Evolutionary conservation across 2,888 invertebrate species (phyloP), one percentile per base, ranked within the genome.

Genomic region (Eupithecia abbreviata): DNA sequence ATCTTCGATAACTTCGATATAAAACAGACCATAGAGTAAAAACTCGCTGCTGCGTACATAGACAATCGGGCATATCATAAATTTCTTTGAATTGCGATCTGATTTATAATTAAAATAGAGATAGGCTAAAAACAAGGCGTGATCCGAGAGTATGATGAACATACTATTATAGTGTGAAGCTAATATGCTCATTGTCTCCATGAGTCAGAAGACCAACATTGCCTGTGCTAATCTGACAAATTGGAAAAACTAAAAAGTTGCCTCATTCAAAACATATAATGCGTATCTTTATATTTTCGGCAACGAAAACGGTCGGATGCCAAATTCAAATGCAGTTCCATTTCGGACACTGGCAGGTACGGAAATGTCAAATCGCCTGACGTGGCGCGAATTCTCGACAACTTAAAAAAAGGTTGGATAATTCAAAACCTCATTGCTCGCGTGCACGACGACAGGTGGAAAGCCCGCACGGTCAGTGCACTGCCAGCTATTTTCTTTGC

Each of bases 401-500:
- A 55, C 3, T 58, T 47, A 30, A 55, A 71, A 30, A 72, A 69
- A 66, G 51, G 74, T 70, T 71, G 65, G 65, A 70, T 74, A 69
- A 74, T 70, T 71, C 75, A 72, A 74, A 74, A 74, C 76, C 65
- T 73, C 71, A 73, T 75, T 75, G 67, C 49, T 76, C 66, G 78
- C 78, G 78, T 78, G 78, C 72, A 79, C 82, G 79, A 73, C 76
- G 72, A 81, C 84, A 83, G 83, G 75, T 83, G 85, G 81, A 85
- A 86, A 84, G 79, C 84, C 75, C 77, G 78, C 80, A 83, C 88
- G 91, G 90, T 90, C 90, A 90, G 77, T 90, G 91, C 88, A 87
- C 90, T 83, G 84, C 78, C 79, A 85, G 85, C 88, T 90, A 90
- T 91, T 90, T 92, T 90, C 90, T 90, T 90, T 86, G 89, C 92